A percentile compares a stretch with the other conserved stretches of the same genome.
Evolutionary conservation across 2,888 invertebrate species (phyloP).

Genomic region (Dascillus cervinus): DNA sequence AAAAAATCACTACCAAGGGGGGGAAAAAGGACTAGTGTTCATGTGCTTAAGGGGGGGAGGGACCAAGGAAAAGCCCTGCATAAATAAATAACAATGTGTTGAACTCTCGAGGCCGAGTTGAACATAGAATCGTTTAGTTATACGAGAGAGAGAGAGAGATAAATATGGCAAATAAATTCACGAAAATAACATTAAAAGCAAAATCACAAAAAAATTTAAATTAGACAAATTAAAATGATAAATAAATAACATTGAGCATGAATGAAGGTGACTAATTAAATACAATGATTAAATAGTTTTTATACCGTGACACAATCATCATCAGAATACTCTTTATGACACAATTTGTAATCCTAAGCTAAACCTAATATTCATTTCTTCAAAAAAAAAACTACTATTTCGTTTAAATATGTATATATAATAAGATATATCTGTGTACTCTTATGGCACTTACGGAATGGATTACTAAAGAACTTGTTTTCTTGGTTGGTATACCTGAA

Average conservation of each 20-base stretch:
- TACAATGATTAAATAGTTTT: slow-evolving; percentile 8
- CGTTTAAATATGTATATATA: slow-evolving; percentile 3
- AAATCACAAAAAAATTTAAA: slow-evolving; percentile 22
- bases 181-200: slow-evolving; percentile 20
- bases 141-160: too few relatives aligned
- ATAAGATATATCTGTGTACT: slow-evolving; percentile 5
- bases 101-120: too few relatives aligned
- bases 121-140: too few relatives aligned
- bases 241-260: slow-evolving; percentile 21
- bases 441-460: slow-evolving; percentile 29
- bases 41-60: too few relatives aligned
- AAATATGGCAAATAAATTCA: slow-evolving; percentile 38
- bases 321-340: too few relatives aligned
- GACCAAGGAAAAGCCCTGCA: too few relatives aligned
- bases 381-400: not conserved
- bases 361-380: too few relatives aligned
- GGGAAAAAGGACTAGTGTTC: slow-evolving; percentile 30
- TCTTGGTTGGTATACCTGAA: slow-evolving; percentile 8
- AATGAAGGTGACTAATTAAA: slow-evolving; percentile 23
- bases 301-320: too few relatives aligned
- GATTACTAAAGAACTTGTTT: slow-evolving; percentile 16
- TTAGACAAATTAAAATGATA: slow-evolving; percentile 14
- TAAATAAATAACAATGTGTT: too few relatives aligned
- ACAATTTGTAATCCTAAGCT: slow-evolving; percentile 12
- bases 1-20: slow-evolving; percentile 12